phyloP scores from a whole-genome alignment of 2,888 invertebrate genomes.

The Zele albiditarsus region DNA sequence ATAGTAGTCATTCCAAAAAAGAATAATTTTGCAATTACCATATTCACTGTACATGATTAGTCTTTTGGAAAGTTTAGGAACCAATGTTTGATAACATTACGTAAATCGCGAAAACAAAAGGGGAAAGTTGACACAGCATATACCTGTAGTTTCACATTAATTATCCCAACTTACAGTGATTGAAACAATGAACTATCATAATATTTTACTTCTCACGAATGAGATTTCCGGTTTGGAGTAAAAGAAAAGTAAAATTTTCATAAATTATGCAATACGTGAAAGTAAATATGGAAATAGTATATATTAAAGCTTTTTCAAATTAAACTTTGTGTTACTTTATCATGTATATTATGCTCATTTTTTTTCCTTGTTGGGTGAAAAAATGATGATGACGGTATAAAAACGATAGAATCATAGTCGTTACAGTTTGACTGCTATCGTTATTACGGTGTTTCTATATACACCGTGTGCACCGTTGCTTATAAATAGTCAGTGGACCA shows the following conservation, averaged over 20 bases:
- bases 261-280: neutral
- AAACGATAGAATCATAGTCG: neutral
- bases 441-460: constrained; percentile 4
- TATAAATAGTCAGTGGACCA: constrained; percentile 59
- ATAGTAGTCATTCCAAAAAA: neutral
- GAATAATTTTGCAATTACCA: neutral
- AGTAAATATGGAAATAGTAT: neutral
- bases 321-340: neutral
- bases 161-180: neutral
- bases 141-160: neutral
- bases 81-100: neutral
- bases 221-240: neutral
- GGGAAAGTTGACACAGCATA: neutral
- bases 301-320: neutral
- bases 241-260: neutral
- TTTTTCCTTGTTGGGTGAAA: neutral
- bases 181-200: neutral
- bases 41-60: too few species aligned
- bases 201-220: neutral
- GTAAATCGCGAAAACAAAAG: neutral
- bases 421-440: neutral
- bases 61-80: neutral
- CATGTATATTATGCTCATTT: neutral
- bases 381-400: neutral
- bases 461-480: constrained; percentile 43